Percentiles rank a stretch among this genome's conserved stretches.
Conservation (phyloP, 1,140 invertebrate species). For the Venustaconcha ellipsiformis region DNA sequence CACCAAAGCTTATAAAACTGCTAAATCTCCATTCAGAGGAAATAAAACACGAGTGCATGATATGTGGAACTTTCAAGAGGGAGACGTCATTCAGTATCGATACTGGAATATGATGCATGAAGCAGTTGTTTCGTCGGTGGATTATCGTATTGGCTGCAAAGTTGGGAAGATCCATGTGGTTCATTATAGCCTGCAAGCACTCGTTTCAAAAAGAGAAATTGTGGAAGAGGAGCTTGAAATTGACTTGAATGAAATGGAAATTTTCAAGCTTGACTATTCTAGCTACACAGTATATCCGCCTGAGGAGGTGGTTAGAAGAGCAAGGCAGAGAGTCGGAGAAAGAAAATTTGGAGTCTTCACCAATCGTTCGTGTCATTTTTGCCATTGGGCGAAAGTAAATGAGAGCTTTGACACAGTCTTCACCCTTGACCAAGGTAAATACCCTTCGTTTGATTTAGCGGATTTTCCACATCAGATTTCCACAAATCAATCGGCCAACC, state of each 20-base stretch:
- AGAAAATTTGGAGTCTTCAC: conserved; percentile 20
- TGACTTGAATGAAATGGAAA: conserved; percentile 10
- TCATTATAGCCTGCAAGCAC: conserved; percentile 5
- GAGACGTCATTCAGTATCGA: conserved; percentile 12
- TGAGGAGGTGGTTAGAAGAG: conserved; percentile 9
- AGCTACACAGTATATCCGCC: conserved; percentile 9
- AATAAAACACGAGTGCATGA: neutral
- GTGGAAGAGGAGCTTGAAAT: conserved; percentile 1
- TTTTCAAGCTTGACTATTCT: conserved; percentile 6
- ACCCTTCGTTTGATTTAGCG: too few relatives aligned
- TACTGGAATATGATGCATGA: conserved; percentile 1
- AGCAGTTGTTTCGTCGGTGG: conserved; percentile 2
- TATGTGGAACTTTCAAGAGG: neutral
- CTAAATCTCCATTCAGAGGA: conserved; percentile 16
- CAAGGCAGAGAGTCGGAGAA: conserved; percentile 20
- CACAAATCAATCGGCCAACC: neutral
- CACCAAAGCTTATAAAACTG: neutral
- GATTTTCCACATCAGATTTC: neutral
- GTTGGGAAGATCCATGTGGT: conserved; percentile 3
- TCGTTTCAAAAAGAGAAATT: conserved; percentile 4
- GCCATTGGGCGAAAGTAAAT: conserved; percentile 27
- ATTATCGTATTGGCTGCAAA: neutral
- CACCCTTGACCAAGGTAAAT: too few relatives aligned
- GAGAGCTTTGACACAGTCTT: neutral
- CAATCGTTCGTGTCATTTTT: conserved; percentile 29